Evolutionary conservation across 2,797 vertebrate species (phyloP).

Genomic region (Lutjanus argentimaculatus): DNA sequence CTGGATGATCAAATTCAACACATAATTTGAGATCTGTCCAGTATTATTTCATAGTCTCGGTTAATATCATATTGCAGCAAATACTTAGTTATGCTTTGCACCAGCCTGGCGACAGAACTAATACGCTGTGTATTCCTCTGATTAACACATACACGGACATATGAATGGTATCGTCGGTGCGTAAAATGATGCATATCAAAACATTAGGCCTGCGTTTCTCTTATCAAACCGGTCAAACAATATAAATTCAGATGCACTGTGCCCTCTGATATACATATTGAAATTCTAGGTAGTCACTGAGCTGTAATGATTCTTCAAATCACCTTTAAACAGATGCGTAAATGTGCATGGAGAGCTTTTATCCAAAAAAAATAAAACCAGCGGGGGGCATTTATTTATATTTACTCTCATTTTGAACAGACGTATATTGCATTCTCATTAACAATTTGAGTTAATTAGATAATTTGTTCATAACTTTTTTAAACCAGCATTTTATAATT

Average conservation of each 20-base stretch:
- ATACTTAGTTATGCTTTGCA: slow-evolving; percentile 13
- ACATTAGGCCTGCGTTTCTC: slow-evolving; percentile 16
- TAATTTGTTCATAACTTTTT: not conserved
- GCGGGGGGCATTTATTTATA: not conserved
- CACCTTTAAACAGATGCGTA: slow-evolving; percentile 38
- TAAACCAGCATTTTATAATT: not conserved
- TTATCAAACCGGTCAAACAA: not conserved
- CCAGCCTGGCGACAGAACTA: slow-evolving; percentile 1
- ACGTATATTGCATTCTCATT: not conserved
- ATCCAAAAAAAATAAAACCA: slow-evolving; percentile 16
- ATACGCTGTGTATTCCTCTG: slow-evolving; percentile 8
- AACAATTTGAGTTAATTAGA: not conserved
- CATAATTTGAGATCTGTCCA: slow-evolving; percentile 20
- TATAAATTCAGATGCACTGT: not conserved
- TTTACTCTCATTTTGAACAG: not conserved
- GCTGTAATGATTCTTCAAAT: not conserved
- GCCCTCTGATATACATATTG: not conserved
- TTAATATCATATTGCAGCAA: slow-evolving; percentile 26
- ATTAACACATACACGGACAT: slow-evolving; percentile 10
- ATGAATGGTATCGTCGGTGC: slow-evolving; percentile 9
- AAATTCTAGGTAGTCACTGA: not conserved
- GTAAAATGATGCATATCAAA: slow-evolving; percentile 28
- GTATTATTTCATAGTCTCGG: slow-evolving; percentile 24
- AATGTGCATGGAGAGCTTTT: not conserved
- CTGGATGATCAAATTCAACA: slow-evolving; percentile 48